Base-by-base conservation (phyloP, 2,888 invertebrate genomes). In the Apotomis turbidana region DNA sequence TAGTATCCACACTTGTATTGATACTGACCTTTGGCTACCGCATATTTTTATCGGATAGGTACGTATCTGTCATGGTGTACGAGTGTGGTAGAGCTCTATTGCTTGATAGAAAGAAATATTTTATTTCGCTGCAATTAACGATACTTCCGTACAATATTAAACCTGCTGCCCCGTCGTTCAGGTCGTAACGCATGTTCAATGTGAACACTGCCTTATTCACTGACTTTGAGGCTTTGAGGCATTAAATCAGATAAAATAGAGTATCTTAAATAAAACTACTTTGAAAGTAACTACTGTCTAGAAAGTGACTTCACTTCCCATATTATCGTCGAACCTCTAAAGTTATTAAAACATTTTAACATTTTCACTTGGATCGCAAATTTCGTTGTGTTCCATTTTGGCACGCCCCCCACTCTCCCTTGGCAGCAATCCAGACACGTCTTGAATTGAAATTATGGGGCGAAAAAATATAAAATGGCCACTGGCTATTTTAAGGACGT, bases 361-460 rank as follows among this genome's bases (percentile, higher is more conserved):
- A 44, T 69, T 59, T 63, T 70, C 41, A 41, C 55, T 61, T 67
- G 59, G 15, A 60, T 59, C 76, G 78, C 79, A 79, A 83, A 81
- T 81, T 79, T 80, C 76, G 78, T 78, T 73, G 81, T 82, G 83
- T 83, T 84, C 82, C 83, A 82, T 85, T 86, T 86, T 86, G 87
- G 87, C 85, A 83, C 81, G 81, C 81, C 81, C 81, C 27, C 84
- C 80, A 84, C 84, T 85, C 80, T 78, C 76, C 70, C 74, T 79
- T 88, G 87, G 88, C 87, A 81, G 6, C 8, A 71, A 54, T 80
- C 87, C 88, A 87, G 78, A 68, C 78, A 81, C 78, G 82, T 81
- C 85, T 84, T 79, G 74, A 74, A 79, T 78, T 80, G 71, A 62
- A 68, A 68, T 67, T 71, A 68, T 57, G 67, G 54, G 66, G 41